These are phyloP conservation scores for Meteorus cinctellus DNA, from an alignment of 2,888 invertebrate genomes.

Conservation along the genomic window DNA sequence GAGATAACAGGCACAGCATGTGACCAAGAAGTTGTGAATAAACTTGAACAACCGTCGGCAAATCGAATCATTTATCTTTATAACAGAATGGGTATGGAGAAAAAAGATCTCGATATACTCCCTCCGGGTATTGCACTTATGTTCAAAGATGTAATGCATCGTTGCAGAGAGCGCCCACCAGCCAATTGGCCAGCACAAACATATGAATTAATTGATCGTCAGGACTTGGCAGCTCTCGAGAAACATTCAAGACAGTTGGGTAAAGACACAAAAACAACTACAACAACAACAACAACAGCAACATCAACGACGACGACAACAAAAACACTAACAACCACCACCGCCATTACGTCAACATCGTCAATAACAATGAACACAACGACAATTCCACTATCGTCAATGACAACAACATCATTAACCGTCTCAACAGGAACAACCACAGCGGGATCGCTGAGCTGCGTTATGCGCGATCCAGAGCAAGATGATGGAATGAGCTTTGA, in stretches of 20 bases:
- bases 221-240: conserved; percentile 80
- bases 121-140: conserved; percentile 83
- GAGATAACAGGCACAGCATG: conserved; percentile 56
- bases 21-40: conserved; percentile 61
- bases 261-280: conserved; percentile 27
- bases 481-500: conserved; percentile 80
- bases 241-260: conserved; percentile 57
- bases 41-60: conserved; percentile 57
- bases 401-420: no score
- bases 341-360: no score
- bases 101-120: conserved; percentile 81
- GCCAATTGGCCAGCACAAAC: conserved; percentile 83
- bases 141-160: conserved; percentile 81
- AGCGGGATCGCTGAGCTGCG: conserved; percentile 55
- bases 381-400: no score
- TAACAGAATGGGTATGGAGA: conserved; percentile 77
- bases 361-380: no score
- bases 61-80: conserved; percentile 76
- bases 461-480: conserved; percentile 74
- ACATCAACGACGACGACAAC: conserved; percentile 39
- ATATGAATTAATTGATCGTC: conserved; percentile 82
- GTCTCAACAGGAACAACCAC: conserved; percentile 36
- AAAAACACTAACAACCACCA: no score
- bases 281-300: conserved; percentile 29
- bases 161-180: conserved; percentile 82